A percentile compares a stretch with the other conserved stretches of the same genome.
These are phyloP conservation scores for Koerneria pararmatus DNA, from an alignment of 2,888 invertebrate species.

Conservation along the genomic window DNA sequence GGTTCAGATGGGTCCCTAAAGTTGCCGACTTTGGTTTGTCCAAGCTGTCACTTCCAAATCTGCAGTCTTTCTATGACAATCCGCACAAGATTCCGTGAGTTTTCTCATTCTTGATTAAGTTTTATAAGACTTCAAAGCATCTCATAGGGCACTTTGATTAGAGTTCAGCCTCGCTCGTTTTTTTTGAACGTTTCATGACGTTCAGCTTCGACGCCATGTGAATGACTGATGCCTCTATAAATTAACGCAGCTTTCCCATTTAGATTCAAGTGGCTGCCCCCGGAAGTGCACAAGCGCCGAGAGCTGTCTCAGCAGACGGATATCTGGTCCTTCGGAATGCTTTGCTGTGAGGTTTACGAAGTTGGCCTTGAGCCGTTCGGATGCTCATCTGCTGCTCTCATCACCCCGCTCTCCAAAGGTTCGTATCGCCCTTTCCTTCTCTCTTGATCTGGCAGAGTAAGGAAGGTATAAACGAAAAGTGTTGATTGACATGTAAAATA, in stretches of 20 bases:
- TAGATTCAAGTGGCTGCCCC: slow-evolving; percentile 42
- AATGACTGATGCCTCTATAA: too few species aligned
- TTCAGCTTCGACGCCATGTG: too few species aligned
- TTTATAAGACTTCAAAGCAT: neutral
- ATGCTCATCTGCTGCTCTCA: slow-evolving; percentile 14
- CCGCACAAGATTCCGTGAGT: slow-evolving; percentile 35
- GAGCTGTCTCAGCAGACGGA: slow-evolving; percentile 34
- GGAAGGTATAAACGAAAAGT: too few species aligned
- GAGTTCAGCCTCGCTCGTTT: too few species aligned
- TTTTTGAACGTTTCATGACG: too few species aligned
- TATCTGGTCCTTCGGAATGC: slow-evolving; percentile 41
- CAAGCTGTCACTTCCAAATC: slow-evolving; percentile 32
- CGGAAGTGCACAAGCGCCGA: slow-evolving; percentile 31
- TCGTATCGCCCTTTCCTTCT: too few species aligned
- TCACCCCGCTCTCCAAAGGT: slow-evolving; percentile 22
- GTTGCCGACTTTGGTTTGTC: slow-evolving; percentile 43
- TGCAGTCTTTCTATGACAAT: slow-evolving; percentile 30
- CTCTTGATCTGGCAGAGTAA: too few species aligned
- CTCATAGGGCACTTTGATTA: neutral
- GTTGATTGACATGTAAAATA: too few species aligned
- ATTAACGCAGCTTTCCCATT: neutral
- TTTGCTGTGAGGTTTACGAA: slow-evolving; percentile 33
- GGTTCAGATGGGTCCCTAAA: slow-evolving; percentile 34
- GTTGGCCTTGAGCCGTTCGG: slow-evolving; percentile 36
- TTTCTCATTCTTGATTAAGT: neutral